These are phyloP conservation scores for Eupristina koningsbergeri DNA, from an alignment of 1,140 invertebrate species.

Conservation along the genomic window DNA sequence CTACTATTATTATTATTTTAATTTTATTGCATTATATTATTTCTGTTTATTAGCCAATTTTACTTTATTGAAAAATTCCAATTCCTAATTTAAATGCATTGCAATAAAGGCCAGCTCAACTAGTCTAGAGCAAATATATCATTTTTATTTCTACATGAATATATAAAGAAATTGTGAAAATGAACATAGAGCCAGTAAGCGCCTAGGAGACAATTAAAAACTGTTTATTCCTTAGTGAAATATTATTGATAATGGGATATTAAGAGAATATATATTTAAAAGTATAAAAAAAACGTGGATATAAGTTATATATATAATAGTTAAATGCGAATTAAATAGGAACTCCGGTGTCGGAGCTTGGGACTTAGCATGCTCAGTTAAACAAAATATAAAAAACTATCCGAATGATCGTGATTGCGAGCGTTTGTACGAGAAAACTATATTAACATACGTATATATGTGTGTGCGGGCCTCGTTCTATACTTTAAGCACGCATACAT, in stretches of 20 bases:
- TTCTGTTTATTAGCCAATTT: conserved; percentile 66
- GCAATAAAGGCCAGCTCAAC: conserved; percentile 72
- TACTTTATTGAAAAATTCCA: conserved; percentile 65
- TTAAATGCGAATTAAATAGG: conserved; percentile 48
- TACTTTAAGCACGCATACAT: too few species aligned
- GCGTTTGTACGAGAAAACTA: conserved; percentile 40
- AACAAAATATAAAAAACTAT: conserved; percentile 60
- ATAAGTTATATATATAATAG: conserved; percentile 34
- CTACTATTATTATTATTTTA: neutral
- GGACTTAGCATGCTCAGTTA: conserved; percentile 75
- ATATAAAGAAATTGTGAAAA: conserved; percentile 58
- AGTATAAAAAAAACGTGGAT: conserved; percentile 34
- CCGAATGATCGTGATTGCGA: conserved; percentile 66
- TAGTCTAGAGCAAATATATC: conserved; percentile 71
- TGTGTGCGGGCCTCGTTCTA: too few species aligned
- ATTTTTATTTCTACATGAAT: conserved; percentile 56
- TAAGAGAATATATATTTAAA: conserved; percentile 52
- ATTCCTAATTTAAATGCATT: conserved; percentile 62
- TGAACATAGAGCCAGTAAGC: conserved; percentile 66
- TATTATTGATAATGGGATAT: conserved; percentile 56
- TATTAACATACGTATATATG: too few species aligned
- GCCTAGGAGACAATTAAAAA: conserved; percentile 38
- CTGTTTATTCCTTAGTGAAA: conserved; percentile 50
- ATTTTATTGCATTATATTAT: conserved; percentile 38
- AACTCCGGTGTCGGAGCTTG: conserved; percentile 73